Base-by-base conservation (phyloP, 2,797 vertebrate genomes). In the Crenichthys baileyi region DNA sequence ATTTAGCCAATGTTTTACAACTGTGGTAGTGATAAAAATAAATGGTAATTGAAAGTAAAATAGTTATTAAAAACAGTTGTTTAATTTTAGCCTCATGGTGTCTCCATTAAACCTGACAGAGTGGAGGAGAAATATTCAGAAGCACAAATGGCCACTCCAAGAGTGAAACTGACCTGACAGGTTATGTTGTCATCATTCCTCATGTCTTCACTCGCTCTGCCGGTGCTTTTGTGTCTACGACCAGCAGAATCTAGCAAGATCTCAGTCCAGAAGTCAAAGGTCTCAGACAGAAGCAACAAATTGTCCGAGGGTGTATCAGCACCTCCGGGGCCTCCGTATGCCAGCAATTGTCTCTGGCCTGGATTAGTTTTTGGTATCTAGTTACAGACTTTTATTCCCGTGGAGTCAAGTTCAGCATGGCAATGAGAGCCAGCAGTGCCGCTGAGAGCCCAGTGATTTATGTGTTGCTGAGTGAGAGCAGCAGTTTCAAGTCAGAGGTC, bases 401-500 rank as follows among this genome's bases (percentile, higher is more conserved):
- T 92, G 90, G 94, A 95, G 94, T 94, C 89, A 91, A 93, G 93
- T 93, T 93, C 91, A 93, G 93, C 92, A 90, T 92, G 94, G 91
- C 88, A 89, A 88, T 90, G 92, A 90, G 87, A 83, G 88, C 90
- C 90, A 87, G 86, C 88, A 89, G 90, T 58, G 90, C 87, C 79
- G 93, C 91, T 92, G 91, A 92, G 87, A 92, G 91, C 85, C 80
- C 76, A 5, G 82, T 95, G 95, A 95, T 95, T 96, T 96, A 95
- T 94, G 94, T 90, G 87, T 93, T 91, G 93, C 92, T 95, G 95
- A 96, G 94, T 95, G 95, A 96, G 94, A 93, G 91, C 94, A 95
- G 95, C 95, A 96, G 95, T 95, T 95, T 96, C 93, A 93, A 94
- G 93, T 89, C 93, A 92, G 92, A 94, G 94, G 93, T 94, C 94